Evolutionary conservation across 2,797 vertebrate genomes (phyloP).

Genomic region (Argyrosomus regius): DNA sequence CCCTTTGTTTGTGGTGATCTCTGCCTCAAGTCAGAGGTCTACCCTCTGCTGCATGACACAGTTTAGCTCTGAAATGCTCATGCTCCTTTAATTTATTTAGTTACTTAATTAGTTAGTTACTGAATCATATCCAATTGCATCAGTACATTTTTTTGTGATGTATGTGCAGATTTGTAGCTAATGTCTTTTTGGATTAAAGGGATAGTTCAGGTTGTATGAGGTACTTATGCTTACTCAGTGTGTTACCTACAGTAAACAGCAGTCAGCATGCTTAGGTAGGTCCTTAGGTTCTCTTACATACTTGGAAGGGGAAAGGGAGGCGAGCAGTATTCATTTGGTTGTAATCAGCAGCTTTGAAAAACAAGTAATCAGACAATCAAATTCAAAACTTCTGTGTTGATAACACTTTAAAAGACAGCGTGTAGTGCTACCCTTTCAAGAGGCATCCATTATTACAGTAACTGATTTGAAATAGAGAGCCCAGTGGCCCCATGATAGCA

Average conservation of each 20-base stretch:
- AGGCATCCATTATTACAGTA: slow-evolving; percentile 23
- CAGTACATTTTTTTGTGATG: background rate
- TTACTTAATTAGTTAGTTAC: background rate
- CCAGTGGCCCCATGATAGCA: slow-evolving; percentile 2
- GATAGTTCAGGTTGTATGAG: too few species aligned
- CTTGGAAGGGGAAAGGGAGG: too few species aligned
- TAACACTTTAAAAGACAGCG: slow-evolving; percentile 4
- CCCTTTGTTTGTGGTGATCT: slow-evolving; percentile 6
- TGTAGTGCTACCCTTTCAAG: slow-evolving; percentile 20
- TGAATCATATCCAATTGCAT: background rate
- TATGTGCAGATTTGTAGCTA: background rate
- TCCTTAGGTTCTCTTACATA: too few species aligned
- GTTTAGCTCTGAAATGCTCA: background rate
- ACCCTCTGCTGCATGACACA: background rate
- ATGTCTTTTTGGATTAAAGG: background rate
- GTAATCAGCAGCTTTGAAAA: too few species aligned
- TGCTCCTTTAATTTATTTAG: background rate
- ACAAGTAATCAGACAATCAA: slow-evolving; percentile 1
- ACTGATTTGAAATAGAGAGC: slow-evolving; percentile 30
- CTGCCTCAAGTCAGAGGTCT: slow-evolving; percentile 4
- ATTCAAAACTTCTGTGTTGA: slow-evolving; percentile 26
- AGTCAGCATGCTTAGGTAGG: too few species aligned
- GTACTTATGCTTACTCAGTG: too few species aligned
- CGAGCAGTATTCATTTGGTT: too few species aligned
- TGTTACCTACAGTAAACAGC: too few species aligned